Base-by-base conservation (phyloP, 2,888 invertebrate species). In the Parasteatoda lunata region DNA sequence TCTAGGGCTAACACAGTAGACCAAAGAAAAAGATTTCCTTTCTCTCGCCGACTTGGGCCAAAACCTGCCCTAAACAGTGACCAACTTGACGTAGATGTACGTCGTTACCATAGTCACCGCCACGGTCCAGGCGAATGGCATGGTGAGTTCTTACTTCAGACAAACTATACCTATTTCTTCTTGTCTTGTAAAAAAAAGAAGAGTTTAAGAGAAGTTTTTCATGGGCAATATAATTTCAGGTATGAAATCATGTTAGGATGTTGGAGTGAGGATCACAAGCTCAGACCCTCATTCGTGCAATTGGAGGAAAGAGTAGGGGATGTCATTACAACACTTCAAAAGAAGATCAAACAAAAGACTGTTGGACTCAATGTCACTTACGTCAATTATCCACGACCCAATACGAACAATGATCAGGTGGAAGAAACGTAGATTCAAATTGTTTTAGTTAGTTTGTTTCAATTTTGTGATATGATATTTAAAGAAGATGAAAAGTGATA, bases 181-280 rank as follows among this genome's bases (percentile, higher is more conserved):
- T 30, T 68, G 7, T 45, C 30, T 15, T 68, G 30, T 30, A 68
- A 15, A 30, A 68, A 8, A 7, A 68, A 47, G 30, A 4, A 4
- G 30, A 45, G 9, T 9, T 30, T 7, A 8, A 7, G 47, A 15
- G 2, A 45, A 13, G n/a, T 52, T 64, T 72, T 64, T 64, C n/a
- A 78, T 84, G 45, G 83, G 90, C n/a, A 30, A 30, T 30, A 1
- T 30, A 30, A 30, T 91, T 47, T 2, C 76, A 89, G 89, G 59
- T 91, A 91, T 81, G 89, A 91, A 73, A 88, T 92, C 64, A 91
- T 91, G 91, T 69, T 90, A 77, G 85, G 90, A 45, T 92, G 92
- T 89, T 91, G 91, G 91, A 86, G 88, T 15, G 88, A 90, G 9
- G 89, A 90, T 47, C 88, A 90, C 5, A 89, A 90, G 51, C 89